A percentile compares a stretch with the other conserved stretches of the same genome.
Conservation (phyloP, 2,888 invertebrate genomes). For the Troglohyphantes excavatus region DNA sequence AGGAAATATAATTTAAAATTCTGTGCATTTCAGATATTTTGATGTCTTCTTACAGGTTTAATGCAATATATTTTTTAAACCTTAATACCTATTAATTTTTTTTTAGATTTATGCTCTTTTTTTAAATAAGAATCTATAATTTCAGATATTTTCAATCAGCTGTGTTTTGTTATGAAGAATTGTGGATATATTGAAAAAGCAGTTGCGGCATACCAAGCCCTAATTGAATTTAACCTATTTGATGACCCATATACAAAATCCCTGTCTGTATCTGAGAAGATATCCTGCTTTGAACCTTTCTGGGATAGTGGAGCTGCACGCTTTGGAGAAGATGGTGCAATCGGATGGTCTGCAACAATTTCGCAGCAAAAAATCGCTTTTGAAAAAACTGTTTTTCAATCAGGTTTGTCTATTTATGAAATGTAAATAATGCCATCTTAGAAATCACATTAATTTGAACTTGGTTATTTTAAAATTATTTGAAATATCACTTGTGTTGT, state of each 20-base stretch:
- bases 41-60: too few relatives aligned
- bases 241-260: slow-evolving; percentile 80
- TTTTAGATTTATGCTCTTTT: too few relatives aligned
- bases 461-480: background rate
- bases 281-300: slow-evolving; percentile 82
- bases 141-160: slow-evolving; percentile 82
- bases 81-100: too few relatives aligned
- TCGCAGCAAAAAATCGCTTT: slow-evolving; percentile 64
- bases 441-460: background rate
- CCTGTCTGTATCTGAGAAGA: slow-evolving; percentile 80
- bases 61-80: too few relatives aligned
- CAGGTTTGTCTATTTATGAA: slow-evolving; percentile 48
- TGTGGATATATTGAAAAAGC: slow-evolving; percentile 83
- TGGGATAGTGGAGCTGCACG: slow-evolving; percentile 83
- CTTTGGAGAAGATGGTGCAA: slow-evolving; percentile 82
- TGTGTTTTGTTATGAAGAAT: slow-evolving; percentile 82
- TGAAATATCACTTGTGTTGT: background rate
- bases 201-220: slow-evolving; percentile 83
- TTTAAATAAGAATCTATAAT: background rate
- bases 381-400: slow-evolving; percentile 48
- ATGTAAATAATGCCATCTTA: background rate
- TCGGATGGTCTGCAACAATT: slow-evolving; percentile 82
- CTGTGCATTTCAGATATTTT: too few relatives aligned
- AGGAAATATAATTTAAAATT: too few relatives aligned
- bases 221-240: slow-evolving; percentile 83